Conservation (phyloP, 2,113 vertebrate genomes). For the Dinomys branickii region DNA sequence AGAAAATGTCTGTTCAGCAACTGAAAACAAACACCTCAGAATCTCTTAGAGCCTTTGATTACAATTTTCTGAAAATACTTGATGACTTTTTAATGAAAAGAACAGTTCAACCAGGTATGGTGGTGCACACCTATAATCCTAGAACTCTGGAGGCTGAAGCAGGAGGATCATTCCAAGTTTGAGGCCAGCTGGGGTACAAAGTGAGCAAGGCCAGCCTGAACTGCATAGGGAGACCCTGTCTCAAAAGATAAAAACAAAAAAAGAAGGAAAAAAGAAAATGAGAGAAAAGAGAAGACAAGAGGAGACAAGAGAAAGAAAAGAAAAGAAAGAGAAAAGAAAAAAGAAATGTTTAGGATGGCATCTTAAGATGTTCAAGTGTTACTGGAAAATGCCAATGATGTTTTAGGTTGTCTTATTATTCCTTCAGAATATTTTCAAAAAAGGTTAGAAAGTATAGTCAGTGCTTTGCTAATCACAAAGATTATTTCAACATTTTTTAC, state of each 20-base stretch:
- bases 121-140: too few species aligned
- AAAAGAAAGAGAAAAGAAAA: too few species aligned
- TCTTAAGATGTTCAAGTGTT: neutral
- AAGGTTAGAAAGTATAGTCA: neutral
- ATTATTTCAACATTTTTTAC: neutral
- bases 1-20: slow-evolving; percentile 16
- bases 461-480: neutral
- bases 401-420: neutral
- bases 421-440: neutral
- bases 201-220: too few species aligned
- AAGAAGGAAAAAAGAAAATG: too few species aligned
- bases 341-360: neutral
- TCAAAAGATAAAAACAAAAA: too few species aligned
- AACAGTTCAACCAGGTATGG: neutral
- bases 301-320: too few species aligned
- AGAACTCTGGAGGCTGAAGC: too few species aligned
- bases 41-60: neutral
- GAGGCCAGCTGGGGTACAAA: too few species aligned
- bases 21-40: neutral
- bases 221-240: too few species aligned
- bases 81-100: neutral
- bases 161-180: too few species aligned
- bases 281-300: too few species aligned
- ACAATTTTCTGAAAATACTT: neutral
- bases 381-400: neutral